A percentile compares a stretch with the other conserved stretches of the same genome.
phyloP scores from a whole-genome alignment of 2,113 vertebrate species.

The Larimichthys crocea region DNA sequence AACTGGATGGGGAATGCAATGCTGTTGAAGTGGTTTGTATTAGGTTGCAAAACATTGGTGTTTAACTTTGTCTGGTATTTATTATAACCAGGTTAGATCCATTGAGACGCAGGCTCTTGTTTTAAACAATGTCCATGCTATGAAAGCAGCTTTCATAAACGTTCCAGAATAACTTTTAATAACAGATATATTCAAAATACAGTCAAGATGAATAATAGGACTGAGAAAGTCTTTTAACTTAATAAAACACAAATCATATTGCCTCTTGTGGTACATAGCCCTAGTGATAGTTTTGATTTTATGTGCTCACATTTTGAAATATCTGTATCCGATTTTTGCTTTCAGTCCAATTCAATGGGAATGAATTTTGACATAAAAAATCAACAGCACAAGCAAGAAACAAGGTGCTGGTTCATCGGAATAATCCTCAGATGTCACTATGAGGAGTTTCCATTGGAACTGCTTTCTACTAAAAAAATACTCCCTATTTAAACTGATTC shows the following conservation, averaged over 20 bases:
- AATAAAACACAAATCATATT: background rate
- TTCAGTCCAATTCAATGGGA: background rate
- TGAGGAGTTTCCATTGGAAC: background rate
- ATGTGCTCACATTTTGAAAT: background rate
- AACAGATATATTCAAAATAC: background rate
- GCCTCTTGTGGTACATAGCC: background rate
- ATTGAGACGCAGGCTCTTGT: conserved; percentile 3
- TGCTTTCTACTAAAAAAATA: too few relatives aligned
- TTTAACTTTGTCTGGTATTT: conserved; percentile 33
- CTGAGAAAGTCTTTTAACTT: background rate
- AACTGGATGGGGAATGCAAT: conserved; percentile 16
- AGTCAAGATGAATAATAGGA: conserved; percentile 1
- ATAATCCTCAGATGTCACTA: background rate
- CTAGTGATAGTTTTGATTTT: background rate
- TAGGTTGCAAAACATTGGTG: conserved; percentile 39
- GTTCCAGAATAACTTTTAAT: background rate
- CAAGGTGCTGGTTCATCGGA: background rate
- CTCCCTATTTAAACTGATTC: too few relatives aligned
- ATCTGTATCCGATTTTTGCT: background rate
- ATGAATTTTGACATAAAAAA: background rate
- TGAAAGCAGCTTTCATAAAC: background rate
- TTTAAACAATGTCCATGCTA: conserved; percentile 23
- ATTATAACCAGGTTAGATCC: conserved; percentile 11
- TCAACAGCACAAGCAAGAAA: background rate
- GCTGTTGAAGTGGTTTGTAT: conserved; percentile 33